Evolutionary conservation across 2,113 vertebrate genomes (phyloP).

Genomic region (Procapra przewalskii): DNA sequence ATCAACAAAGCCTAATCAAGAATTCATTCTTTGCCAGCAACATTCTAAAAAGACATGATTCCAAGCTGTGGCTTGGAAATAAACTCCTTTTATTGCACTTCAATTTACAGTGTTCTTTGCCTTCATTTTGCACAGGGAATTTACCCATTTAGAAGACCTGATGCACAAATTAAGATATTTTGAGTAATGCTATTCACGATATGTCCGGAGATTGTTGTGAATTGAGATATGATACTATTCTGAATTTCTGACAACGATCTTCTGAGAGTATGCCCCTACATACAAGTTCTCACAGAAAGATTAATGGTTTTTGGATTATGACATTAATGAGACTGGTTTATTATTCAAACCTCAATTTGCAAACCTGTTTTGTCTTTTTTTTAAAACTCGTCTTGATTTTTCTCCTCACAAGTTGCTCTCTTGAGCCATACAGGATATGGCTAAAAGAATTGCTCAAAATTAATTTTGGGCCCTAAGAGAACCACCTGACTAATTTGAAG

Average conservation of each 20-base stretch:
- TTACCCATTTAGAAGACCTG: conserved; percentile 67
- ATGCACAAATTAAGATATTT: conserved; percentile 61
- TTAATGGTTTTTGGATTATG: conserved; percentile 21
- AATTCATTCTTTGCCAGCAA: conserved; percentile 37
- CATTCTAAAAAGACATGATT: conserved; percentile 54
- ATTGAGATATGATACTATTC: not conserved
- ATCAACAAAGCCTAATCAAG: conserved; percentile 60
- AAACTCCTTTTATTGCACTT: conserved; percentile 69
- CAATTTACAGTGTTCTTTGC: conserved; percentile 55
- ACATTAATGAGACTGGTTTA: conserved; percentile 5
- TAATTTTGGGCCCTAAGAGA: conserved; percentile 9
- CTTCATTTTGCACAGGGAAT: conserved; percentile 35
- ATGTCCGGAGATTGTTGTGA: conserved; percentile 35
- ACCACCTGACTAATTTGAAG: not conserved
- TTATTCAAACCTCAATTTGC: conserved; percentile 36
- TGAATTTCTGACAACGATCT: conserved; percentile 18
- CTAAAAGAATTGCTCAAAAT: conserved; percentile 7
- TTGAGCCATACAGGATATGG: not conserved
- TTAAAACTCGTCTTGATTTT: not conserved
- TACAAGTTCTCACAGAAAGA: not conserved
- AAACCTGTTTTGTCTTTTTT: not conserved
- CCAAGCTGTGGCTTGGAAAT: conserved; percentile 55
- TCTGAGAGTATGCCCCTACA: not conserved
- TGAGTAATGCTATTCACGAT: conserved; percentile 64
- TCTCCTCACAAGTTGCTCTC: not conserved